Evolutionary conservation across 1,140 invertebrate genomes (phyloP).

Genomic region (Cotesia glomerata): DNA sequence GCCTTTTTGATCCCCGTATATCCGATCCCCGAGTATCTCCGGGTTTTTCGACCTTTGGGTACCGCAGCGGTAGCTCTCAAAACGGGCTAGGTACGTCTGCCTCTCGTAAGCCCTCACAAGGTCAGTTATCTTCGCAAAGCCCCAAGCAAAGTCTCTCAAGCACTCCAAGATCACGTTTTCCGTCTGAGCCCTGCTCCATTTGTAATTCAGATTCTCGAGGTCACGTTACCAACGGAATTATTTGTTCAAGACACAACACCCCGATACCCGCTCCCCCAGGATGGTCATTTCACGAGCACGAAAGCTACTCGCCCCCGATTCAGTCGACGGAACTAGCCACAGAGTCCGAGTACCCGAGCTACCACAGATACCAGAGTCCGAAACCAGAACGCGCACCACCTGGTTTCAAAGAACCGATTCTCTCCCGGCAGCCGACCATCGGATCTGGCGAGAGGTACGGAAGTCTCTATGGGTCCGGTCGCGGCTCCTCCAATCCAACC

Average conservation of each 20-base stretch:
- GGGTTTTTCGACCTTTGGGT: slow-evolving; percentile 55
- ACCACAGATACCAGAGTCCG: slow-evolving; percentile 50
- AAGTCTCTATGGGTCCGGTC: slow-evolving; percentile 44
- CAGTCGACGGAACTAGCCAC: slow-evolving; percentile 29
- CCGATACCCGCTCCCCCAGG: slow-evolving; percentile 55
- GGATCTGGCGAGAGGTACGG: slow-evolving; percentile 65
- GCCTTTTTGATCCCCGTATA: slow-evolving; percentile 68
- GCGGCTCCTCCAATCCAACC: slow-evolving; percentile 34
- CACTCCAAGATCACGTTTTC: slow-evolving; percentile 33
- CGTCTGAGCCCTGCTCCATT: slow-evolving; percentile 41
- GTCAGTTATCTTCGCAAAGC: slow-evolving; percentile 31
- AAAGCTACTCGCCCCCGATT: slow-evolving; percentile 36
- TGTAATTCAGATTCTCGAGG: slow-evolving; percentile 45
- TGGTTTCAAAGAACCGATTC: slow-evolving; percentile 27
- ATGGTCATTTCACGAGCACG: slow-evolving; percentile 49
- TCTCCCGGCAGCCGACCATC: slow-evolving; percentile 62
- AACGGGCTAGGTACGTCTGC: slow-evolving; percentile 39
- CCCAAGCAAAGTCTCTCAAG: slow-evolving; percentile 27
- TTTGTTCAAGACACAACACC: slow-evolving; percentile 52
- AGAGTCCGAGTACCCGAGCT: slow-evolving; percentile 44
- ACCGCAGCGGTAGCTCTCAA: slow-evolving; percentile 40
- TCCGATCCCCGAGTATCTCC: slow-evolving; percentile 33
- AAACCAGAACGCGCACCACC: slow-evolving; percentile 40
- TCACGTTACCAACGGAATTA: slow-evolving; percentile 35
- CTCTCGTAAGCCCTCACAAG: slow-evolving; percentile 16